A percentile compares a stretch with the other conserved stretches of the same genome.
Evolutionary conservation across 2,113 vertebrate genomes (phyloP).

Genomic region (Garra rufa): DNA sequence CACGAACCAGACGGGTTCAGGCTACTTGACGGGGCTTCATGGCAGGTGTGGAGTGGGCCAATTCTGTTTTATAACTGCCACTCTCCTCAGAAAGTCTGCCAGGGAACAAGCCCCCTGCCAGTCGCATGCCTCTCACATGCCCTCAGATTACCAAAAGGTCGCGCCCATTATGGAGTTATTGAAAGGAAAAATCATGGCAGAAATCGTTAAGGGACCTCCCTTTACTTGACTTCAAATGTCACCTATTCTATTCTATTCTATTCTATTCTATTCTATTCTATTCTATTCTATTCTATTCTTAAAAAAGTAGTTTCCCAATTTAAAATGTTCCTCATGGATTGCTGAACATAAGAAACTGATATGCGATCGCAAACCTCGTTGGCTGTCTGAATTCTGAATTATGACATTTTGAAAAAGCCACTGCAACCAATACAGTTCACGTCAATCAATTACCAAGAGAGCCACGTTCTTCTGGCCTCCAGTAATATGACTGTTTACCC

Average conservation of each 20-base stretch:
- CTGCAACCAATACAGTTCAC: slow-evolving; percentile 51
- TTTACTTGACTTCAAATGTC: neutral
- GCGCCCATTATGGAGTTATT: slow-evolving; percentile 43
- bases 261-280: neutral
- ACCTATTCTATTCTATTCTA: neutral
- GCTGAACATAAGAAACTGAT: neutral
- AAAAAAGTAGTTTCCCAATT: neutral
- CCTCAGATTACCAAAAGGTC: slow-evolving; percentile 49
- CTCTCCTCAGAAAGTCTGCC: slow-evolving; percentile 78
- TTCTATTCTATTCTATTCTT: neutral
- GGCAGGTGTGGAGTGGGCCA: slow-evolving; percentile 80
- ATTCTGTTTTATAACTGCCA: slow-evolving; percentile 72
- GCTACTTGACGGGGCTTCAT: slow-evolving; percentile 64
- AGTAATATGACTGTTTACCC: slow-evolving; percentile 41
- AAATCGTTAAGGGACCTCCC: neutral
- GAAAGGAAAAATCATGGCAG: slow-evolving; percentile 47
- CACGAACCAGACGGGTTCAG: slow-evolving; percentile 73
- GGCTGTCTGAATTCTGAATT: slow-evolving; percentile 51
- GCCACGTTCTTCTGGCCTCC: neutral
- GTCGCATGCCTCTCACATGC: slow-evolving; percentile 34
- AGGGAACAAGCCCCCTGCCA: slow-evolving; percentile 68
- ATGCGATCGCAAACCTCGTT: neutral
- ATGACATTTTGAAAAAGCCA: slow-evolving; percentile 47
- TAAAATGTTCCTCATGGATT: neutral
- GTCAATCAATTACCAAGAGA: slow-evolving; percentile 74